phyloP scores from a whole-genome alignment of 1,140 invertebrate genomes.

The Drosophila mojavensis region DNA sequence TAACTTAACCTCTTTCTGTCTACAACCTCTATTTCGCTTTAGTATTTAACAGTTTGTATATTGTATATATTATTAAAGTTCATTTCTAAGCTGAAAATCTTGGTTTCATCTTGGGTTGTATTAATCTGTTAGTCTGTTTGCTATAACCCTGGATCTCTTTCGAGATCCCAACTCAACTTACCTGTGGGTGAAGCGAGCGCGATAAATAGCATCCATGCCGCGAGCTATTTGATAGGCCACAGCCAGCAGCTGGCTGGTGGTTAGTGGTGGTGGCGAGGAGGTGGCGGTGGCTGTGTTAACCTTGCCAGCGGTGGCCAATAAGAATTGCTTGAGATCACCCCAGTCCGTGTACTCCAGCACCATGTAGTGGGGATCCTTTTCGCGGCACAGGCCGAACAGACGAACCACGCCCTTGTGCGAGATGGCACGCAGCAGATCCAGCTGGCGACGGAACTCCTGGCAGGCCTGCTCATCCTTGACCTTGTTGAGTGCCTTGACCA shows the following conservation, averaged over 20 bases:
- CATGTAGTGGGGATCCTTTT: conserved; percentile 94
- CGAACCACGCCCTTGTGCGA: conserved; percentile 92
- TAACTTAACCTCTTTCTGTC: too few relatives aligned
- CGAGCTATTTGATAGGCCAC: conserved; percentile 91
- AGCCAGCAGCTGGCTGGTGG: conserved; percentile 88
- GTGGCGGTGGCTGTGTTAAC: conserved; percentile 71
- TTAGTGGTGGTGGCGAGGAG: conserved; percentile 87
- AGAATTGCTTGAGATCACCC: conserved; percentile 97
- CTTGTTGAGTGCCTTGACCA: conserved; percentile 82
- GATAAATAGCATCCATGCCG: conserved; percentile 92
- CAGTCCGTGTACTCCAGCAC: conserved; percentile 96
- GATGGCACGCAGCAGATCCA: conserved; percentile 92
- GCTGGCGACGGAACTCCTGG: conserved; percentile 93
- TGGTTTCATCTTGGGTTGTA: too few relatives aligned
- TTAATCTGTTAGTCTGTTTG: too few relatives aligned
- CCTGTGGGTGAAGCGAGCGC: conserved; percentile 79
- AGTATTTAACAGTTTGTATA: too few relatives aligned
- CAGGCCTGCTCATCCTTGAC: conserved; percentile 90
- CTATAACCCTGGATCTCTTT: too few relatives aligned
- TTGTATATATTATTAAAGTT: too few relatives aligned
- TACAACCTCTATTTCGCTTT: too few relatives aligned
- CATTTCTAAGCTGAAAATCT: too few relatives aligned
- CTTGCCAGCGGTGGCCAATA: conserved; percentile 89
- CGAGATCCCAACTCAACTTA: conserved; percentile 23
- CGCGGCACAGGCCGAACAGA: conserved; percentile 92